Base-by-base conservation (phyloP, 2,888 invertebrate genomes). In the Drosophila limbata region DNA sequence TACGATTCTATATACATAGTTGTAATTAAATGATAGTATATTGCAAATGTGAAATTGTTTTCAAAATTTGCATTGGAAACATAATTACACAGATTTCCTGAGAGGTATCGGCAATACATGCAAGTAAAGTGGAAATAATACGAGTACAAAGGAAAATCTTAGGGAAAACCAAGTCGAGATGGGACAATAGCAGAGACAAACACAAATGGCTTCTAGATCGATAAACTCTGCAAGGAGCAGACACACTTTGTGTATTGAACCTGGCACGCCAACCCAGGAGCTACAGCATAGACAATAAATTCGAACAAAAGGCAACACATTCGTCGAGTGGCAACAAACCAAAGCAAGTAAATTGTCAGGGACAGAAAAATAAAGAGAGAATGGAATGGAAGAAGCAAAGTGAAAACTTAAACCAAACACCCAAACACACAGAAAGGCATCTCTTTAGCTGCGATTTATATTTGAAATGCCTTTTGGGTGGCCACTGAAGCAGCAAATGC, bases 401-500 rank as follows among this genome's bases (percentile, higher is more conserved):
- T 48, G 73, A 73, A 76, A 68, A 67, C 69, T 66, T 70, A 70
- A 79, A 74, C 64, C 73, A 74, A 70, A 81, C 75, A 81, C 42
- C 69, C 67, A 65, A 69, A 78, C 65, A 77, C 65, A 70, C 82
- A 71, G 66, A 76, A 53, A 73, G 63, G 72, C 68, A 50, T 59
- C 61, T 65, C 77, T 84, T 69, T 71, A 59, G 51, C 59, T 64
- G 71, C 76, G 76, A 85, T 82, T 76, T 79, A 63, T 79, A 71
- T 72, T 75, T 76, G 73, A 73, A 79, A 83, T 77, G 83, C 86
- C 84, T 76, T 80, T 80, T 83, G 83, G 74, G 53, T 69, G 73
- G 61, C 81, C 79, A 78, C 39, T 78, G 79, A 65, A 73, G 87
- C 69, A 84, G 78, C 87, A 83, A 83, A 86, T 86, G 78, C 81